A percentile compares a stretch with the other conserved stretches of the same genome.
phyloP scores from a whole-genome alignment of 2,113 vertebrate species.

The Pedionomus torquatus region DNA sequence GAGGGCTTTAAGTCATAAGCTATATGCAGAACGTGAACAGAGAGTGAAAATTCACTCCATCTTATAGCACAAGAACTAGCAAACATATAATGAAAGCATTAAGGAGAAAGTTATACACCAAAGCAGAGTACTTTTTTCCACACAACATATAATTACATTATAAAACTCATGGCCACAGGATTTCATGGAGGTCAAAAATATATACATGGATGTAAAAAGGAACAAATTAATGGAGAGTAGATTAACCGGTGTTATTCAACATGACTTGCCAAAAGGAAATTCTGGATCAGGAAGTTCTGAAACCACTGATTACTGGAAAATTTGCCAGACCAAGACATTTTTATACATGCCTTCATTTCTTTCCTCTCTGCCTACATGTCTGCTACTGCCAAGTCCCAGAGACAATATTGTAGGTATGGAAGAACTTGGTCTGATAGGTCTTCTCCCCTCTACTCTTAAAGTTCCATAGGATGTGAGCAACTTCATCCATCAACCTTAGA shows the following conservation, averaged over 20 bases:
- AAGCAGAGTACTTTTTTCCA: not conserved
- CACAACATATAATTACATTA: not conserved
- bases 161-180: not conserved
- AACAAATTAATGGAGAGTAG: not conserved
- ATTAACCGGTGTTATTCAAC: not conserved
- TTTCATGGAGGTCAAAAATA: slow-evolving; percentile 46
- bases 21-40: not conserved
- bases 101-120: not conserved
- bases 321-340: not conserved
- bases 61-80: not conserved
- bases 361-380: not conserved
- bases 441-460: not conserved
- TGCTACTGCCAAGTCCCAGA: not conserved
- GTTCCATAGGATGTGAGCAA: not conserved
- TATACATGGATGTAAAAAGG: not conserved
- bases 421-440: not conserved
- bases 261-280: not conserved
- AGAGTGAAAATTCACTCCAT: not conserved
- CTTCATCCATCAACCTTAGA: not conserved
- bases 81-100: slow-evolving; percentile 21
- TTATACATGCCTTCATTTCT: not conserved
- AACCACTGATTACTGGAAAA: slow-evolving; percentile 24
- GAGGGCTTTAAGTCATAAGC: slow-evolving; percentile 10
- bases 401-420: not conserved
- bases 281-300: not conserved